phyloP scores from a whole-genome alignment of 2,797 vertebrate species.

The Catostomus latipinnis region DNA sequence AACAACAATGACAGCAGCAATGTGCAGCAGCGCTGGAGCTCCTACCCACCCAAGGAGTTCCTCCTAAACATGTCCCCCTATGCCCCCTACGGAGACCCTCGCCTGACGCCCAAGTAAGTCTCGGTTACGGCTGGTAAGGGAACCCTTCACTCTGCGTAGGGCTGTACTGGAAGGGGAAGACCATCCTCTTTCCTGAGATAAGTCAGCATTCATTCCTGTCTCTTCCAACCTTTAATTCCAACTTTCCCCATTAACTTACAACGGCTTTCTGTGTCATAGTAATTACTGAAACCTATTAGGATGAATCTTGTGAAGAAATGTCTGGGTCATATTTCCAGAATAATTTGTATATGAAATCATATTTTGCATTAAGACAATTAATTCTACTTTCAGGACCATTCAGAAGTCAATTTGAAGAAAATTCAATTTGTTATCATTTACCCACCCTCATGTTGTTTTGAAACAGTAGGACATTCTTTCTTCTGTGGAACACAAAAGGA shows the following conservation, averaged over 20 bases:
- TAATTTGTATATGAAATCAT: not conserved
- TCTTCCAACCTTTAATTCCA: conserved; percentile 22
- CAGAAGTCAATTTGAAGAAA: too few species aligned
- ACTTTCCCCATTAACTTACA: conserved; percentile 2
- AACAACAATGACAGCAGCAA: conserved; percentile 99
- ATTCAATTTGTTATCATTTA: too few species aligned
- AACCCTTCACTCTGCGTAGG: conserved; percentile 68
- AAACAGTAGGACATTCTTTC: too few species aligned
- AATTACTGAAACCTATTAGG: not conserved
- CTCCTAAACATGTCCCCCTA: conserved; percentile 99
- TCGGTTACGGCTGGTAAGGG: conserved; percentile 80
- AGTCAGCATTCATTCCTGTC: conserved; percentile 4
- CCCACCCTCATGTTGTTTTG: too few species aligned
- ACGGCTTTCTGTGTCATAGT: not conserved
- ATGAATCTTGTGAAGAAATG: not conserved
- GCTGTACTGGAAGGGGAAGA: conserved; percentile 67
- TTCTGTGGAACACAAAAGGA: too few species aligned
- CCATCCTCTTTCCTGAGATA: not conserved
- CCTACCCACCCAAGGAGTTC: conserved; percentile 99
- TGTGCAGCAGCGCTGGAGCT: conserved; percentile 98
- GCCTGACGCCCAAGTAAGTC: conserved; percentile 99
- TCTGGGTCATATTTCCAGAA: not conserved
- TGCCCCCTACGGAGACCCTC: conserved; percentile 96
- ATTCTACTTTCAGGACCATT: too few species aligned
- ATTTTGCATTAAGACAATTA: too few species aligned